Evolutionary conservation across 2,888 invertebrate species (phyloP).

Genomic region (Eucriotettix oculatus): DNA sequence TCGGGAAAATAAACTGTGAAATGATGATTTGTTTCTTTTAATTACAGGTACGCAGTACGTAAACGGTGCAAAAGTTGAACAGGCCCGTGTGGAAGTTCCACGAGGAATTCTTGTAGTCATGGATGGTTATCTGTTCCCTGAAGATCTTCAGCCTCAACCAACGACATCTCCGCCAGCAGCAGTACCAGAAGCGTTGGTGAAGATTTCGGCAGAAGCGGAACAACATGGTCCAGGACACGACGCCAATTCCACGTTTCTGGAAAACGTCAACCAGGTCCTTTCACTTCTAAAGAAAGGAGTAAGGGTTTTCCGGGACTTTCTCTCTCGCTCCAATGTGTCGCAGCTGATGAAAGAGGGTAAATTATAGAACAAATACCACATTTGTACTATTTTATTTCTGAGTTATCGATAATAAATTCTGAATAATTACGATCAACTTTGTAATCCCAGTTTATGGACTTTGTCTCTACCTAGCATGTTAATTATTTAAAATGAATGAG

Average conservation of each 20-base stretch:
- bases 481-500: too few relatives aligned
- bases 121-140: constrained; percentile 30
- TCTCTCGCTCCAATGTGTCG: constrained; percentile 41
- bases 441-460: too few relatives aligned
- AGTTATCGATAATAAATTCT: neutral
- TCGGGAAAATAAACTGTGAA: too few relatives aligned
- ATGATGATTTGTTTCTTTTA: neutral
- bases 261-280: constrained; percentile 34
- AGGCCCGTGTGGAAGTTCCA: constrained; percentile 25
- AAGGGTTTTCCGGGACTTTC: constrained; percentile 43
- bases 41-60: constrained; percentile 21
- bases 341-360: constrained; percentile 34
- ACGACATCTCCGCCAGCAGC: constrained; percentile 12
- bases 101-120: constrained; percentile 27
- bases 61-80: constrained; percentile 27
- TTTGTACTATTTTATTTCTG: neutral
- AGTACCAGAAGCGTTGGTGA: neutral
- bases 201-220: neutral
- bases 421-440: too few relatives aligned
- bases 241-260: constrained; percentile 25
- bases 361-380: constrained; percentile 8
- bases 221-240: constrained; percentile 6
- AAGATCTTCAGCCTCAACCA: constrained; percentile 26
- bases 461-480: too few relatives aligned
- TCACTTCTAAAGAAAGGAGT: constrained; percentile 43